Evolutionary conservation across 1,140 invertebrate species (phyloP).

Genomic region (Apolygus lucorum): DNA sequence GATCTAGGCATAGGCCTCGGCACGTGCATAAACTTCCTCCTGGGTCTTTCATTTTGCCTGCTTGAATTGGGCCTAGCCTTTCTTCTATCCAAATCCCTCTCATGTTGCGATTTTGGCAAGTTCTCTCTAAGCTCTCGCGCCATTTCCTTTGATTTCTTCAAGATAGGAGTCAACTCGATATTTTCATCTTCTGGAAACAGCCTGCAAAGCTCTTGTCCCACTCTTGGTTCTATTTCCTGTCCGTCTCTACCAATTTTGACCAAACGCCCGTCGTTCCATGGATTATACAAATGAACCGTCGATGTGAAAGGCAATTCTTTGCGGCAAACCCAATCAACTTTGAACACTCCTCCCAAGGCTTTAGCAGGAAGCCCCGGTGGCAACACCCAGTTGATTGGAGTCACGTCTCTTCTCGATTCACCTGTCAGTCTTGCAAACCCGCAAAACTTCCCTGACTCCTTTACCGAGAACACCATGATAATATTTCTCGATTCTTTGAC

Average conservation of each 20-base stretch:
- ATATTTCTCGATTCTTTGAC: constrained; percentile 88
- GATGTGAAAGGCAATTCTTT: constrained; percentile 88
- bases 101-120: constrained; percentile 38
- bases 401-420: constrained; percentile 79
- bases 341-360: constrained; percentile 89
- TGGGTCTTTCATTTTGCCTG: constrained; percentile 43
- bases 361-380: constrained; percentile 88
- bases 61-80: constrained; percentile 36
- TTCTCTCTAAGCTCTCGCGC: constrained; percentile 44
- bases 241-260: constrained; percentile 98
- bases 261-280: constrained; percentile 97
- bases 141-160: constrained; percentile 79
- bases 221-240: constrained; percentile 92
- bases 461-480: constrained; percentile 91
- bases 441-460: constrained; percentile 89
- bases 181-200: constrained; percentile 89
- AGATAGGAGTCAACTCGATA: constrained; percentile 82
- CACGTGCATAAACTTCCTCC: constrained; percentile 41
- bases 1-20: constrained; percentile 36
- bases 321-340: constrained; percentile 93
- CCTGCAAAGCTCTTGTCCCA: constrained; percentile 88
- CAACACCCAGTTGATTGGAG: constrained; percentile 87
- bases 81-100: constrained; percentile 36
- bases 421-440: constrained; percentile 84
- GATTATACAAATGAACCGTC: constrained; percentile 89